These are phyloP conservation scores for Varecia variegata DNA, from an alignment of 2,797 vertebrate genomes.

Conservation along the genomic window DNA sequence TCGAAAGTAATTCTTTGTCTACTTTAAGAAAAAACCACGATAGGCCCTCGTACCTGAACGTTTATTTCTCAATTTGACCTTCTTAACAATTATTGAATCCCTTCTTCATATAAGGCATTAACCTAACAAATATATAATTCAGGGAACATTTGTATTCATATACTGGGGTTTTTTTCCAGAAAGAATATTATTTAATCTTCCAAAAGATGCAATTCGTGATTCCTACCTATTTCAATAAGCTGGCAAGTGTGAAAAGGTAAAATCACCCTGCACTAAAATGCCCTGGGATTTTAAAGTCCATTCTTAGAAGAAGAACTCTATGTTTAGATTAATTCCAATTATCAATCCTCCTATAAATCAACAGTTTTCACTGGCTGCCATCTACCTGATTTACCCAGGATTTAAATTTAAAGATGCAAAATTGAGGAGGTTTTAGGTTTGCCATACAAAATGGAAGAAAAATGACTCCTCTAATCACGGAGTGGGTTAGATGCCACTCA, in stretches of 20 bases:
- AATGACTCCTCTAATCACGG: accelerated
- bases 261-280: background rate
- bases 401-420: background rate
- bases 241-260: background rate
- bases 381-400: background rate
- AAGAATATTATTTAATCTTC: background rate
- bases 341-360: background rate
- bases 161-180: background rate
- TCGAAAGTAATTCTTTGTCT: background rate
- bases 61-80: slow-evolving; percentile 15
- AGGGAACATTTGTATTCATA: background rate
- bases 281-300: background rate
- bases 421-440: background rate
- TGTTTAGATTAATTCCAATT: background rate
- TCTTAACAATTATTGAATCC: background rate
- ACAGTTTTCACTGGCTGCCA: background rate
- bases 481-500: background rate
- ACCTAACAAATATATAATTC: background rate
- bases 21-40: background rate
- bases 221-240: background rate
- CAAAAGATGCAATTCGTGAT: background rate
- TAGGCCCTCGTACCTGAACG: background rate
- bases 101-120: background rate
- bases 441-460: background rate
- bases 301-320: background rate